Percentiles rank a stretch among this genome's conserved stretches.
Evolutionary conservation across 1,140 invertebrate genomes (phyloP).

Genomic region (Ostrea edulis): DNA sequence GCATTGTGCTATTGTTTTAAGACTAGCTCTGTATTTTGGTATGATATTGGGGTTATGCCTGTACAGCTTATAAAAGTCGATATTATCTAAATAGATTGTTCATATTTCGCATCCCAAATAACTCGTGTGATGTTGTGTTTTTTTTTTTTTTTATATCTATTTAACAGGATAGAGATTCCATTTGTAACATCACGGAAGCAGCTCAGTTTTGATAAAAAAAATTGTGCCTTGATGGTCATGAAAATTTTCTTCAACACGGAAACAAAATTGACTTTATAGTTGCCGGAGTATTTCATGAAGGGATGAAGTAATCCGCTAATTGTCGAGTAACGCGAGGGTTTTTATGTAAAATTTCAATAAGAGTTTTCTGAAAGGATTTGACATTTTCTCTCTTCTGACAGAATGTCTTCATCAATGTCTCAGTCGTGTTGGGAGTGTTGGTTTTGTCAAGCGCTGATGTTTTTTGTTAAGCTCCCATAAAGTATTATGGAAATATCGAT

Average conservation of each 20-base stretch:
- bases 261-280: slow-evolving; percentile 10
- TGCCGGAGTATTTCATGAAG: slow-evolving; percentile 4
- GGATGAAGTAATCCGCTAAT: not conserved
- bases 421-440: not conserved
- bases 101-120: too few species aligned
- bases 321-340: not conserved
- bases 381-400: not conserved
- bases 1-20: too few species aligned
- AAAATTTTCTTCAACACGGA: slow-evolving; percentile 27
- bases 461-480: not conserved
- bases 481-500: slow-evolving; percentile 11
- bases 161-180: not conserved
- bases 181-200: slow-evolving; percentile 2
- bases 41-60: too few species aligned
- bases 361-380: not conserved
- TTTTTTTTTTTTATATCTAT: not conserved
- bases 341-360: slow-evolving; percentile 8
- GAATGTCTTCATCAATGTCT: slow-evolving; percentile 26
- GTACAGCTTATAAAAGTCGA: too few species aligned
- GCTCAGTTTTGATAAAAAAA: not conserved
- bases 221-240: not conserved
- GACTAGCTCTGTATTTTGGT: too few species aligned
- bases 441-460: not conserved
- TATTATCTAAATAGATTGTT: too few species aligned
- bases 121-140: too few species aligned